Evolutionary conservation across 2,113 vertebrate species (phyloP), one percentile per base, ranked within the genome.

Genomic region (Himantopus leucocephalus): DNA sequence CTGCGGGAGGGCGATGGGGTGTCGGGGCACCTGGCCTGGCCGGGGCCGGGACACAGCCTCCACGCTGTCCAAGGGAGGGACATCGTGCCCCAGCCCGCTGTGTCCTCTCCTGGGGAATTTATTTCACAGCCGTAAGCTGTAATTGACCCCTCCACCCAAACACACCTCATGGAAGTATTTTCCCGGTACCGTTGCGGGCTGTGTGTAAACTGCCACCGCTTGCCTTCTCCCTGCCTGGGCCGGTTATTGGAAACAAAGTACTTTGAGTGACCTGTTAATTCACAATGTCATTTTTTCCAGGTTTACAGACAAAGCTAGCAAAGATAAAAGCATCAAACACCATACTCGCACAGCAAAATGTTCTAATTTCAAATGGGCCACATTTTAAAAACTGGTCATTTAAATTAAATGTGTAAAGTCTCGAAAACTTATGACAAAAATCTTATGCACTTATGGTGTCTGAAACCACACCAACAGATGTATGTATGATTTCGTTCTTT

Each of bases 111-210:
- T 0, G 0, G 2, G 5, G 23, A 2, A 20, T 26, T 48, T 9
- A 10, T 59, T 27, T 29, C 43, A 5, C 24, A 12, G 55, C 32
- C 23, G 29, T 8, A 21, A 55, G 26, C 62, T 23, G 63, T 8
- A 8, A 2, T 15, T 70, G 17, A 2, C 12, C 63, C 50, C 37
- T 37, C 14, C 37, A 16, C 29, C 45, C 73, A 8, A 35, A 5
- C 13, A 4, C 30, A 4, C 24, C 32, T 2, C 0, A 7, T 3
- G 10, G 60, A 13, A 37, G 41, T 8, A 4, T 23, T 22, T 34
- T 62, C 52, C 81, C 8, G 2, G 1, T 4, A 1, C n/a, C 37
- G 0, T 4, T 6, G 32, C 34, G 37, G 41, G 26, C 12, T 2
- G 26, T 9, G 34, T 15, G 35, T 10, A 10, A 67, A 8, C 47